Conservation (phyloP, 2,797 vertebrate species). For the Hydrophis major region DNA sequence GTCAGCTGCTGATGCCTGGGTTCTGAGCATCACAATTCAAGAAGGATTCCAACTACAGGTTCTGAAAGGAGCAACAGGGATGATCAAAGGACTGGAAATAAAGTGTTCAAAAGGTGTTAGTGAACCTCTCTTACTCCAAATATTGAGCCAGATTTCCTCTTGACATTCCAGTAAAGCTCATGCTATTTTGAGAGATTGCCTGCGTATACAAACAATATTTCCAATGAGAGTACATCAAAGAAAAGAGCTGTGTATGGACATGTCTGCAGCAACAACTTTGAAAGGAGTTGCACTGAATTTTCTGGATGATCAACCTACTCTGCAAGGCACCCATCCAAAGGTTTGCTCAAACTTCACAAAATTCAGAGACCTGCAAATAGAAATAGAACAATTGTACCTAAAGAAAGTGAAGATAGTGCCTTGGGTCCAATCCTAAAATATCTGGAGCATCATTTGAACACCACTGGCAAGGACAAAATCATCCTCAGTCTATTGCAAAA, state of each 20-base stretch:
- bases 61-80: background rate
- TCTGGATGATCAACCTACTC: no score
- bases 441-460: background rate
- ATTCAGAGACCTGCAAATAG: no score
- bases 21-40: background rate
- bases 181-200: background rate
- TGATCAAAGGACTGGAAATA: background rate
- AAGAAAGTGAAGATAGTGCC: background rate
- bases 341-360: no score
- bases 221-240: background rate
- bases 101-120: background rate
- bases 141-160: background rate
- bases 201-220: background rate
- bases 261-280: no score
- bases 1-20: background rate
- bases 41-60: background rate
- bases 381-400: background rate
- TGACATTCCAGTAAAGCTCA: background rate
- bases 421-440: background rate
- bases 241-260: background rate
- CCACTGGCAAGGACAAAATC: background rate
- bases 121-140: background rate
- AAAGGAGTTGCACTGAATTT: no score
- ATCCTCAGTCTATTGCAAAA: no score
- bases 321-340: no score